Evolutionary conservation across 1,140 invertebrate genomes (phyloP).

Genomic region (Cyclargus thomasi): DNA sequence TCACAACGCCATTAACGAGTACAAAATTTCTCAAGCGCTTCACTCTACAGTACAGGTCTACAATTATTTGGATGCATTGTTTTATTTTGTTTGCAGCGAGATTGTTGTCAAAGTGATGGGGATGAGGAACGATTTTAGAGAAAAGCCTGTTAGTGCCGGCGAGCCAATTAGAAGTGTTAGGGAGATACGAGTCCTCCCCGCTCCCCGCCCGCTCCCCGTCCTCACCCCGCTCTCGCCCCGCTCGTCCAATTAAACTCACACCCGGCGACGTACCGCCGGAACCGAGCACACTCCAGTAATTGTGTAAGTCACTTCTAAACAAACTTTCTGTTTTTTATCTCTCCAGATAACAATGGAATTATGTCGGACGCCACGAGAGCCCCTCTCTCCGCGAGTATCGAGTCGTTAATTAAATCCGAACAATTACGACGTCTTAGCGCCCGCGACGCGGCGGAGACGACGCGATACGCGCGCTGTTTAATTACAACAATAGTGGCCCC

Average conservation of each 20-base stretch:
- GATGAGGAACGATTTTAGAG: slow-evolving; percentile 61
- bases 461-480: slow-evolving; percentile 49
- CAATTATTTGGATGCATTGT: slow-evolving; percentile 2
- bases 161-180: slow-evolving; percentile 70
- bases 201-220: slow-evolving; percentile 36
- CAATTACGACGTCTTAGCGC: slow-evolving; percentile 32
- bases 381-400: slow-evolving; percentile 57
- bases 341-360: slow-evolving; percentile 61
- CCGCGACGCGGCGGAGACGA: slow-evolving; percentile 32
- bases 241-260: slow-evolving; percentile 65
- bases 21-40: neutral
- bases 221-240: slow-evolving; percentile 36
- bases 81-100: slow-evolving; percentile 23
- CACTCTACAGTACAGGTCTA: neutral
- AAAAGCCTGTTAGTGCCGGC: slow-evolving; percentile 59
- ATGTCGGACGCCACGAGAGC: slow-evolving; percentile 63
- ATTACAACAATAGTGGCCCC: slow-evolving; percentile 73
- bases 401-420: slow-evolving; percentile 71
- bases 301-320: slow-evolving; percentile 68
- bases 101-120: slow-evolving; percentile 52
- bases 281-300: slow-evolving; percentile 55
- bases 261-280: slow-evolving; percentile 43
- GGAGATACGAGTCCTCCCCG: slow-evolving; percentile 33
- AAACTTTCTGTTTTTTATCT: slow-evolving; percentile 59
- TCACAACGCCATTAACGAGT: no score